phyloP scores from a whole-genome alignment of 2,797 vertebrate species.

The Notolabrus celidotus region DNA sequence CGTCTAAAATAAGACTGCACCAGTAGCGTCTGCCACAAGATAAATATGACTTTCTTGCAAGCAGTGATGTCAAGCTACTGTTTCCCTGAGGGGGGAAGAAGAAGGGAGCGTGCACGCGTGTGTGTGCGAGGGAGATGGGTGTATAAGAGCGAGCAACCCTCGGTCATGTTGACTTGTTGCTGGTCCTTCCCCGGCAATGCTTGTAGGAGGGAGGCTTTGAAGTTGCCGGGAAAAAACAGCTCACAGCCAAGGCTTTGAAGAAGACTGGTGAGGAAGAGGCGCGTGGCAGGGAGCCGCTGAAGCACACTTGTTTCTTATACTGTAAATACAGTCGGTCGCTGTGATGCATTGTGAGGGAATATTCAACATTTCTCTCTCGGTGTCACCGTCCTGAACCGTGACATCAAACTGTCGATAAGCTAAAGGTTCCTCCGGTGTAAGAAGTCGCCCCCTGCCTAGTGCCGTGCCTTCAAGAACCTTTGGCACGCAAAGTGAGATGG shows the following conservation, averaged over 20 bases:
- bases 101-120: conserved; percentile 20
- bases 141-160: conserved; percentile 55
- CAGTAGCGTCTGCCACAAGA: conserved; percentile 35
- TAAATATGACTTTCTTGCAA: conserved; percentile 46
- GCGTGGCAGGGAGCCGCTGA: conserved; percentile 54
- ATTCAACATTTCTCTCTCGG: conserved; percentile 2
- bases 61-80: conserved; percentile 50
- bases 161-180: conserved; percentile 75
- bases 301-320: conserved; percentile 44
- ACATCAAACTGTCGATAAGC: conserved; percentile 24
- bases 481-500: neutral
- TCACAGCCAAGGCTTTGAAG: conserved; percentile 76
- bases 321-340: conserved; percentile 65
- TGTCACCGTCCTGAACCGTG: conserved; percentile 4
- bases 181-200: conserved; percentile 47
- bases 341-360: conserved; percentile 20
- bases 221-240: conserved; percentile 68
- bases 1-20: conserved; percentile 51
- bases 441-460: conserved; percentile 10
- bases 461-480: neutral
- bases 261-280: conserved; percentile 46
- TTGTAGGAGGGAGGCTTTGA: conserved; percentile 78
- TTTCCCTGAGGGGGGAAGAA: conserved; percentile 35
- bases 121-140: conserved; percentile 7
- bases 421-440: conserved; percentile 1